Percentiles rank a stretch among this genome's conserved stretches.
Evolutionary conservation across 1,140 invertebrate species (phyloP).

Genomic region (Hylaeus volcanicus): DNA sequence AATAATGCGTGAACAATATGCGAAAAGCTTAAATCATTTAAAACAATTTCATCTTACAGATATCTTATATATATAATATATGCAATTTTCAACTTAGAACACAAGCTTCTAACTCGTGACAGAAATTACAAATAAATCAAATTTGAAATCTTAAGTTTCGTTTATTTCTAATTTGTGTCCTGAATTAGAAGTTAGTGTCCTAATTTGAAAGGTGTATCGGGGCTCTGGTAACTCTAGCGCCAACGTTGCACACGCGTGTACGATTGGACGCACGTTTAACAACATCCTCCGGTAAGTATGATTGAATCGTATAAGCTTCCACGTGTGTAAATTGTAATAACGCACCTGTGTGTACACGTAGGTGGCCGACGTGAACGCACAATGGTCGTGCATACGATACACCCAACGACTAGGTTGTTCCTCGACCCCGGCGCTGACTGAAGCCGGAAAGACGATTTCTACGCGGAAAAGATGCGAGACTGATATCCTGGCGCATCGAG

Average conservation of each 20-base stretch:
- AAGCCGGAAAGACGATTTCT: conserved; percentile 41
- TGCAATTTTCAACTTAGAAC: too few species aligned
- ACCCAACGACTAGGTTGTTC: conserved; percentile 18
- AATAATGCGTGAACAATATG: too few species aligned
- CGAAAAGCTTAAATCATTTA: too few species aligned
- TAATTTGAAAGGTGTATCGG: too few species aligned
- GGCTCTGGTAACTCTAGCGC: too few species aligned
- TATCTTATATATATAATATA: too few species aligned
- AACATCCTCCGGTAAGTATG: conserved; percentile 9
- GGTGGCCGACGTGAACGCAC: background rate
- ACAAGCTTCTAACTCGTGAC: too few species aligned
- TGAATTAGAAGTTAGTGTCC: too few species aligned
- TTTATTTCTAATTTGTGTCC: too few species aligned
- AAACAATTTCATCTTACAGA: too few species aligned
- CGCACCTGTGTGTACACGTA: conserved; percentile 21
- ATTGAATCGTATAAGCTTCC: background rate
- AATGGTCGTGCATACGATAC: conserved; percentile 6
- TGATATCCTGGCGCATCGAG: conserved; percentile 16
- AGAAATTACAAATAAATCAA: too few species aligned
- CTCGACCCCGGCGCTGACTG: conserved; percentile 21
- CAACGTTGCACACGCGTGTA: background rate
- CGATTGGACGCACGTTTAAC: conserved; percentile 23
- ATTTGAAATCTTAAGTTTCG: too few species aligned
- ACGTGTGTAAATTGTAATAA: background rate
- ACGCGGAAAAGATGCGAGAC: conserved; percentile 24